Evolutionary conservation across 2,797 vertebrate genomes (phyloP), one percentile per base, ranked within the genome.

Genomic region (Novumbra hubbsi): DNA sequence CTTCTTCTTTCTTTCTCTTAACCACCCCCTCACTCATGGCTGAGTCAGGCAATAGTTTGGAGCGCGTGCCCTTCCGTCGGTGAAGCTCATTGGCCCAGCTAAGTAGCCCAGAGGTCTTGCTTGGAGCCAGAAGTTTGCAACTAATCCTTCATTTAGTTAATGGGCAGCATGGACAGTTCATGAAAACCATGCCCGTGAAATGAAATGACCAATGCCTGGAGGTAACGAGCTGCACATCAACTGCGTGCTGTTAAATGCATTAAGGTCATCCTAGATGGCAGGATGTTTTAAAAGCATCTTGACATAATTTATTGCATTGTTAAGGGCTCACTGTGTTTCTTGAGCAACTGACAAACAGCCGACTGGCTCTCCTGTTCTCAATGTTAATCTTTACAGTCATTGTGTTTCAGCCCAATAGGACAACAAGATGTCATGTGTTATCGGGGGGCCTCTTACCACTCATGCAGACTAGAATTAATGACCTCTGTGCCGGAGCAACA

Each of bases 141-240:
- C 85, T 82, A 70, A 88, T 86, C 89, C 89, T 88, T 89, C 76
- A 86, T 90, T 90, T 87, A 79, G 79, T 87, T 92, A 92, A 93
- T 90, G 88, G 85, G 87, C 79, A 82, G 80, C 86, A 82, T 84
- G 81, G 76, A 78, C 81, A 86, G 89, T 89, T 92, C 92, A 93
- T 94, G 92, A 93, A 94, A 94, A 92, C 88, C 90, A 91, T 80
- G 83, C 80, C 88, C 87, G 89, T 91, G 92, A 92, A 93, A 94
- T 92, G 86, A 91, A 92, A 92, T 92, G 90, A 92, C 90, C 92
- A 88, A 90, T 88, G 87, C 90, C 89, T 86, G 81, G 88, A 91
- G 90, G 88, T 90, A 92, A 94, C 90, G 88, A 92, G 88, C 89
- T 85, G 80, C 86, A 86, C 84, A 84, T 88, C 84, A 60, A 74